phyloP scores from a whole-genome alignment of 2,888 invertebrate genomes.

The Chydorus sphaericus region DNA sequence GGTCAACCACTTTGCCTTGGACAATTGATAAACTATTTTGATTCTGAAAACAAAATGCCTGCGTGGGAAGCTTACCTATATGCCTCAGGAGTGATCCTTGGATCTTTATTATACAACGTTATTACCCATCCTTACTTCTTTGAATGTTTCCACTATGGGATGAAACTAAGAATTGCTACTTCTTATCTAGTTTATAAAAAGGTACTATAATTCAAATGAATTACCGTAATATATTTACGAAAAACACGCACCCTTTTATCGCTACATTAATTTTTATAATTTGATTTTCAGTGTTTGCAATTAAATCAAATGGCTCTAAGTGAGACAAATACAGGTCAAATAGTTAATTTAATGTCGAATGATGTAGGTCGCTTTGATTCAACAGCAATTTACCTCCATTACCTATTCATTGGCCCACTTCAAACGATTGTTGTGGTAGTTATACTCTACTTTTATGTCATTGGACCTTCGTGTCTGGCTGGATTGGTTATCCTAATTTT shows the following conservation, averaged over 20 bases:
- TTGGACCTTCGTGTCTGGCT: conserved; percentile 53
- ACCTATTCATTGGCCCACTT: conserved; percentile 52
- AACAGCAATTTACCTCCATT: conserved; percentile 36
- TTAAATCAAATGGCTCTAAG: conserved; percentile 61
- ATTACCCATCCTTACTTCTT: conserved; percentile 83
- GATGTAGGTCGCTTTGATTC: conserved; percentile 88
- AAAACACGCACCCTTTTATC: neutral
- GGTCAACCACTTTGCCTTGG: conserved; percentile 51
- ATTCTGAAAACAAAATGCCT: conserved; percentile 34
- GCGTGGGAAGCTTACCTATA: conserved; percentile 53
- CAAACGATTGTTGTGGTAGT: conserved; percentile 66
- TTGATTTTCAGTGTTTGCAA: neutral
- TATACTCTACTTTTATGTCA: conserved; percentile 59
- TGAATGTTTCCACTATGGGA: conserved; percentile 51
- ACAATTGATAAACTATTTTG: conserved; percentile 48
- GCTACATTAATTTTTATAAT: neutral
- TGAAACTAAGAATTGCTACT: conserved; percentile 66
- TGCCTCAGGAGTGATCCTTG: conserved; percentile 53
- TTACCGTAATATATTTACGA: neutral
- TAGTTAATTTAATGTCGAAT: conserved; percentile 89
- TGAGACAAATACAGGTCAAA: conserved; percentile 77
- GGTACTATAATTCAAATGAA: neutral
- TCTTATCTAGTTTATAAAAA: conserved; percentile 73
- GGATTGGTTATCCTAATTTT: conserved; percentile 64
- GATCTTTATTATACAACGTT: conserved; percentile 57